These are phyloP conservation scores for Platycercus adscitus DNA, from an alignment of 2,113 vertebrate species.

Conservation along the genomic window DNA sequence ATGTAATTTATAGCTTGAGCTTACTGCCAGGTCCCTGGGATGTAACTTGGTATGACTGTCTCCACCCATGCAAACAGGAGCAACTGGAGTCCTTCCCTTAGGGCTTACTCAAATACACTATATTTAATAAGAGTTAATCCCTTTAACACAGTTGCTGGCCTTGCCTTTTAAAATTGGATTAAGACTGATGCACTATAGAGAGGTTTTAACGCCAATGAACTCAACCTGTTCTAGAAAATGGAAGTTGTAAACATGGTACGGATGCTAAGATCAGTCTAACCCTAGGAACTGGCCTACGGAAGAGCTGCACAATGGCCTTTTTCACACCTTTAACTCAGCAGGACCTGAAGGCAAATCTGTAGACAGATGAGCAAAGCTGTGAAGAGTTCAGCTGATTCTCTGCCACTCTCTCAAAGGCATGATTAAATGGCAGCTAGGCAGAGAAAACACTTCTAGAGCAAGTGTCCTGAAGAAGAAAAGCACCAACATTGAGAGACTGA, in stretches of 20 bases:
- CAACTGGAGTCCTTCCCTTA: slow-evolving; percentile 50
- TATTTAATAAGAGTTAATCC: slow-evolving; percentile 72
- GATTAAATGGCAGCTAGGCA: not conserved
- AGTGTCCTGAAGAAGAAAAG: not conserved
- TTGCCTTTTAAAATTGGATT: slow-evolving; percentile 70
- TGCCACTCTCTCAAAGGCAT: not conserved
- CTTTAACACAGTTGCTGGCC: slow-evolving; percentile 66
- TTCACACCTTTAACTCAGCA: not conserved
- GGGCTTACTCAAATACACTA: slow-evolving; percentile 63
- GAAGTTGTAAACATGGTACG: slow-evolving; percentile 30
- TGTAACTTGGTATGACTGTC: slow-evolving; percentile 12
- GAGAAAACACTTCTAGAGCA: not conserved
- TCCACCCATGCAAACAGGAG: slow-evolving; percentile 26
- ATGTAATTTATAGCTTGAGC: not conserved
- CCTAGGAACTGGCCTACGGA: not conserved
- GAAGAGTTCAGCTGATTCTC: not conserved
- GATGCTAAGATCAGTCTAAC: slow-evolving; percentile 23
- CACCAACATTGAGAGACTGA: not conserved
- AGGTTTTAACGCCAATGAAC: slow-evolving; percentile 66
- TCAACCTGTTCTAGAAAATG: slow-evolving; percentile 60
- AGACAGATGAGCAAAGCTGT: not conserved
- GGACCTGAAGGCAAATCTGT: slow-evolving; percentile 11
- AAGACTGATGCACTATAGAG: slow-evolving; percentile 61
- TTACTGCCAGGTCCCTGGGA: slow-evolving; percentile 4
- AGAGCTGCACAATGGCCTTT: slow-evolving; percentile 50